Evolutionary conservation across 2,113 vertebrate genomes (phyloP), one percentile per base, ranked within the genome.

Genomic region (Cebus imitator): DNA sequence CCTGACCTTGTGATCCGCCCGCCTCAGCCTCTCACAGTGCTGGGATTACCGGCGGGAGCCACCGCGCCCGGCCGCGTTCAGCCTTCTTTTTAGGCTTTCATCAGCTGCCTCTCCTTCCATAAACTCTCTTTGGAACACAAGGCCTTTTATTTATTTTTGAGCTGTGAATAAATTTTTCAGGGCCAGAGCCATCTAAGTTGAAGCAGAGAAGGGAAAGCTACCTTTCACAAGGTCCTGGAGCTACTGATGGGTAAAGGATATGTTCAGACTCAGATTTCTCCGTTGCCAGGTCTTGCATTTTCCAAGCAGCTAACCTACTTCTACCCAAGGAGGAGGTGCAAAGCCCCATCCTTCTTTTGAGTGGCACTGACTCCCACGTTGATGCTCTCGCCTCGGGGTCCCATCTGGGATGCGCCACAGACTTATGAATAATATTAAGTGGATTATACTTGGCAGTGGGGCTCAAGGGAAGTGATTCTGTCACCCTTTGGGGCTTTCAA

Each of bases 161-260:
- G 43, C 68, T 66, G 55, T 16, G 14, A 76, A 61, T 3, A 35
- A n/a, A 58, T 43, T 79, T 45, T 30, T 91, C 58, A 93, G 86
- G 72, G 79, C n/a, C 68, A 37, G 18, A 23, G 55, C n/a, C 21
- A 8, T 43, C 37, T 14, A 64, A 40, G 27, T 3, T 23, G 48
- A 88, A 92, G 40, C 21, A 88, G 20, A 35, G 23, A 66, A 35
- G 16, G n/a, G 3, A 11, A 12, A 48, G 48, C 30, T 0, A 14
- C 20, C 11, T 3, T 52, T 75, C 8, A 30, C 23, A 3, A 52
- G 18, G 35, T n/a, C 80, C 50, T 55, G 27, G 27, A 2, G 70
- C 75, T n/a, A 6, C 0, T 4, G n/a, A 32, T 8, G 0, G 30
- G 30, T 32, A 68, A 25, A 23, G 12, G 45, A 3, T 0, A 55